Evolutionary conservation across 2,113 vertebrate genomes (phyloP).

Genomic region (Lophochroa leadbeateri): DNA sequence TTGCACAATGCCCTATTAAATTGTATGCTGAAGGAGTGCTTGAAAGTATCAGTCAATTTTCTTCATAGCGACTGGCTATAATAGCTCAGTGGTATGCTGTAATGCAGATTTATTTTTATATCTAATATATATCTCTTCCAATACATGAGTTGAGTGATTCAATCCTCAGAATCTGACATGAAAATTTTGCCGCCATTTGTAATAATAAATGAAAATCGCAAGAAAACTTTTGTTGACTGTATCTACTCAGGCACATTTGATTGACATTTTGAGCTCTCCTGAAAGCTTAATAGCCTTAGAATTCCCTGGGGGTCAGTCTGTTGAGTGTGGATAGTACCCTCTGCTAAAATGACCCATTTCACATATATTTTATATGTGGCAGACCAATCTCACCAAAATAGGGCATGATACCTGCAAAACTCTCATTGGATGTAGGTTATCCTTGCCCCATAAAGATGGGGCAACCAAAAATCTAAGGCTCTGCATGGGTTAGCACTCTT

Average conservation of each 20-base stretch:
- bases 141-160: not conserved
- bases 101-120: not conserved
- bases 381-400: not conserved
- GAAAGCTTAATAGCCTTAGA: not conserved
- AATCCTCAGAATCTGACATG: not conserved
- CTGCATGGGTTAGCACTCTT: not conserved
- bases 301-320: not conserved
- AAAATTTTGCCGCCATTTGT: not conserved
- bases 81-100: not conserved
- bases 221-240: not conserved
- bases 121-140: not conserved
- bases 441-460: not conserved
- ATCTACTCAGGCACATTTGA: not conserved
- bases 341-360: not conserved
- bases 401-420: not conserved
- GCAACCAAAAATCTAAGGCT: not conserved
- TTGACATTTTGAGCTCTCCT: not conserved
- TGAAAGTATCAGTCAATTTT: not conserved
- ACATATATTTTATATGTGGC: not conserved
- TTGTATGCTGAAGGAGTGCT: not conserved
- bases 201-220: not conserved
- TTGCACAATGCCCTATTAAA: not conserved
- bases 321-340: not conserved
- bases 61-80: not conserved
- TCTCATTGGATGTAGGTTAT: not conserved